Evolutionary conservation across 2,888 invertebrate species (phyloP), one percentile per base, ranked within the genome.

Genomic region (Xestia rhomboidea): DNA sequence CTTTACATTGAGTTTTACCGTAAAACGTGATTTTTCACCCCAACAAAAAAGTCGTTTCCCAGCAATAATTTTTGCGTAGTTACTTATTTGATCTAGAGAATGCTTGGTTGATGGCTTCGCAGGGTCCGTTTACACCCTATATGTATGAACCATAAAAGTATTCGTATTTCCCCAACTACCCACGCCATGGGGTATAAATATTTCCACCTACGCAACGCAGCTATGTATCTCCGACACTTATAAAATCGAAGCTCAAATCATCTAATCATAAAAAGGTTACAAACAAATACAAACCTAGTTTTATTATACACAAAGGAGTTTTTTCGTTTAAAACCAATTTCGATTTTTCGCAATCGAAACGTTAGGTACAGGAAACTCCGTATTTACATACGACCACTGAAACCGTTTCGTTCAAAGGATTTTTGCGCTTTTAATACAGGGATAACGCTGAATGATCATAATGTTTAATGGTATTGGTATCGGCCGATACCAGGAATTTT

Each of bases 361-460:
- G 76, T 27, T 68, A 38, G 62, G 57, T 60, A 34, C 82, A 83
- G 86, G 84, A 87, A 87, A 73, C 80, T 57, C 72, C 38, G 49
- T 86, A 88, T 88, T 88, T 88, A 88, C 88, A 87, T 88, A 81
- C 76, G 81, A 82, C 76, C 77, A 71, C 79, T 71, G 78, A 73
- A 69, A 78, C 64, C 83, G 68, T 77, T 76, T 77, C 76, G 75
- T 81, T 83, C 87, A 88, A 87, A 87, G 82, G 75, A 51, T 86
- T 76, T 87, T 83, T 82, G 74, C 69, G 54, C 74, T 80, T 81
- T 84, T 82, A 79, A 85, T 76, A 76, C 75, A 27, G 63, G 68
- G 68, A 38, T 76, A 73, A 63, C 38, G 68, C 15, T 63, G 69
- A 34, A 62, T 67, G 68, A 62, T 74, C 64, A 54, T 85, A 66